phyloP scores from a whole-genome alignment of 2,113 vertebrate genomes.

The Periophthalmus modestus region DNA sequence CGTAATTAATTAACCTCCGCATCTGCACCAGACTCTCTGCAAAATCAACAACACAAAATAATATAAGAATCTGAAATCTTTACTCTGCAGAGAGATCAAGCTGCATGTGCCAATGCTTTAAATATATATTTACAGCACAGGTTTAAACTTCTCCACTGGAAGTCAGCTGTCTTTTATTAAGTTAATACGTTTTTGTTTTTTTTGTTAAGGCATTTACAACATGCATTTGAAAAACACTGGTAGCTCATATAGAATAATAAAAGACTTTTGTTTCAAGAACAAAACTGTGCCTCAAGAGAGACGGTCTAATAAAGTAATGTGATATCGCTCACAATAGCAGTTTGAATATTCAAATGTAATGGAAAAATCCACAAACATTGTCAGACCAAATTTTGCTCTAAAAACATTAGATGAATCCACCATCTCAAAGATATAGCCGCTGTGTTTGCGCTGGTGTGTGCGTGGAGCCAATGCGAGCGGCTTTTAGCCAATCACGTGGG shows the following conservation, averaged over 20 bases:
- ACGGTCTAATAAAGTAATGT: not conserved
- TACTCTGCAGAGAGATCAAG: too few relatives aligned
- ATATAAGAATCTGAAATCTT: not conserved
- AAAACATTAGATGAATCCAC: not conserved
- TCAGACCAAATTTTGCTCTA: not conserved
- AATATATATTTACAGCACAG: too few relatives aligned
- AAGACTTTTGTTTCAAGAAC: too few relatives aligned
- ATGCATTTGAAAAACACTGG: too few relatives aligned
- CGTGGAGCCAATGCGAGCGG: conserved; percentile 61
- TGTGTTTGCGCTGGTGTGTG: conserved; percentile 28
- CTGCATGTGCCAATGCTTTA: too few relatives aligned
- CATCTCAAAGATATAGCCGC: conserved; percentile 2
- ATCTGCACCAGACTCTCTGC: not conserved
- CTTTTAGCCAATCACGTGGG: conserved; percentile 81
- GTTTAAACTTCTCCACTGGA: too few relatives aligned
- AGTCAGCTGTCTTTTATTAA: too few relatives aligned
- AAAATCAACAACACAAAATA: not conserved
- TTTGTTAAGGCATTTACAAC: too few relatives aligned
- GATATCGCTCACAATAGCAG: not conserved
- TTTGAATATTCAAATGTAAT: not conserved
- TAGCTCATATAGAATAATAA: too few relatives aligned
- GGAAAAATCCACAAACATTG: not conserved
- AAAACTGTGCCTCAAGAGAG: not conserved
- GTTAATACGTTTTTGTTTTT: too few relatives aligned
- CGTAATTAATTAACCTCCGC: conserved; percentile 76